phyloP scores from a whole-genome alignment of 2,113 vertebrate species.

The Choloepus hoffmanni region DNA sequence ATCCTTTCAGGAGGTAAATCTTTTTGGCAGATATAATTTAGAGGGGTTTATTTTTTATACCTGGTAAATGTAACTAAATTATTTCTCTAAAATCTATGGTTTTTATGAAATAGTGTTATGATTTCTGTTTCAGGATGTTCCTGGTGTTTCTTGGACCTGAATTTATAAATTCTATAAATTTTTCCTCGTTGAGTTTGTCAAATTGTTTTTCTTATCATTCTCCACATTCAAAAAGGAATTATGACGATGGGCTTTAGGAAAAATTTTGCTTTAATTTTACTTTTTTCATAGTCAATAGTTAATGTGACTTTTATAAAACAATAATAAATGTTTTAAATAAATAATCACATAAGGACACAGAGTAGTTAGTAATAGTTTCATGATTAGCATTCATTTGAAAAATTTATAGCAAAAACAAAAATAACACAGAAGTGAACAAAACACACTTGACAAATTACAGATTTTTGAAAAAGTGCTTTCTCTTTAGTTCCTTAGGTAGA shows the following conservation, averaged over 20 bases:
- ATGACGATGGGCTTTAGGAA: background rate
- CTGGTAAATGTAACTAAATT: background rate
- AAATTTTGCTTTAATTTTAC: background rate
- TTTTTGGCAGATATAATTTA: background rate
- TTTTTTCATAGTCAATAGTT: background rate
- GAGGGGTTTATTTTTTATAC: background rate
- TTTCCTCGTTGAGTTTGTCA: background rate
- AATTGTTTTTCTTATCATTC: conserved; percentile 18
- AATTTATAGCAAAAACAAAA: background rate
- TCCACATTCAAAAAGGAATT: background rate
- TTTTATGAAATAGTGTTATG: background rate
- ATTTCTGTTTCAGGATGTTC: background rate
- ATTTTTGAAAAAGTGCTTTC: background rate
- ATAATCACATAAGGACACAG: background rate
- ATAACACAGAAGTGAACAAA: background rate
- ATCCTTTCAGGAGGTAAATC: background rate
- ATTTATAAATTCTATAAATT: background rate
- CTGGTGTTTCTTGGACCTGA: background rate
- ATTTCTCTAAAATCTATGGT: background rate
- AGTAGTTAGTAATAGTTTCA: background rate
- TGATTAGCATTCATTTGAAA: background rate
- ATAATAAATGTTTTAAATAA: conserved; percentile 14
- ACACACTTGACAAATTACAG: background rate
- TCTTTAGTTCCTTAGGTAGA: background rate
- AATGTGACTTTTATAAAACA: background rate